phyloP scores from a whole-genome alignment of 1,140 invertebrate genomes.

The Stenopsyche tienmushanensis region DNA sequence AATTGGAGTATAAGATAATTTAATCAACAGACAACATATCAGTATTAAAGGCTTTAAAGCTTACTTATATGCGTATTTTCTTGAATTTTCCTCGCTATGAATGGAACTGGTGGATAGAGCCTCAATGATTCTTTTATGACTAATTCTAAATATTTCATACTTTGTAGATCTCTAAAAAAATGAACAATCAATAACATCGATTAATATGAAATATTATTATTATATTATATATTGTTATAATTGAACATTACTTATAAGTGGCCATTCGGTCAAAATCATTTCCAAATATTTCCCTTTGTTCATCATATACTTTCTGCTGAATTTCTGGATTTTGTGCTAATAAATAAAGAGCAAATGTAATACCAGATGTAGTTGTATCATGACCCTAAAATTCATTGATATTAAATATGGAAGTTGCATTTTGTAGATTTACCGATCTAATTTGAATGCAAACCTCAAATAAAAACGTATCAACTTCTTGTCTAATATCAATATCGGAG shows the following conservation, averaged over 20 bases:
- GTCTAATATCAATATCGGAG: slow-evolving; percentile 64
- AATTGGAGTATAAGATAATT: not conserved
- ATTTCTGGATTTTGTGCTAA: slow-evolving; percentile 56
- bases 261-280: slow-evolving; percentile 49
- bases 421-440: not conserved
- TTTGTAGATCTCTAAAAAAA: slow-evolving; percentile 57
- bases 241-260: slow-evolving; percentile 48
- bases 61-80: slow-evolving; percentile 53
- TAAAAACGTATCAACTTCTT: slow-evolving; percentile 77
- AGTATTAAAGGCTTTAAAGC: not conserved
- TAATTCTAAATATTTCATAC: no score
- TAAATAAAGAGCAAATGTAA: slow-evolving; percentile 57
- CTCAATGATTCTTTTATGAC: slow-evolving; percentile 65
- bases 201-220: not conserved
- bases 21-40: not conserved
- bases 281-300: slow-evolving; percentile 53
- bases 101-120: slow-evolving; percentile 68
- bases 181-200: no score
- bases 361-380: slow-evolving; percentile 71
- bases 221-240: not conserved
- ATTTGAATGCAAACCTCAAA: slow-evolving; percentile 62
- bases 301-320: slow-evolving; percentile 54
- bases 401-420: slow-evolving; percentile 45
- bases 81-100: slow-evolving; percentile 59
- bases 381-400: slow-evolving; percentile 62